phyloP scores from a whole-genome alignment of 2,113 vertebrate species.

The Riparia riparia region DNA sequence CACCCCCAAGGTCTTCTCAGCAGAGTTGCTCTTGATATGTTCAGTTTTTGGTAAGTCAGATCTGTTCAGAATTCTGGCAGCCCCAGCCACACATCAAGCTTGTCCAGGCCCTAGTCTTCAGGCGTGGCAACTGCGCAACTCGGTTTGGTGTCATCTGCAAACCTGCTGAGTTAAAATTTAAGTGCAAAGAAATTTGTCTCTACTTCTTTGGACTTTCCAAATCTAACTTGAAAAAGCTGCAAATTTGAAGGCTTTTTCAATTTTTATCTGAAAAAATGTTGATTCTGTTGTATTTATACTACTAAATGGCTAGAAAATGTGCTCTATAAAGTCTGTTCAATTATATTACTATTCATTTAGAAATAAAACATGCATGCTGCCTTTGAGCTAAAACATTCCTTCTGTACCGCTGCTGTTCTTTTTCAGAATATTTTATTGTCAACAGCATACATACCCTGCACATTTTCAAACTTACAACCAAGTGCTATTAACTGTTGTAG shows the following conservation, averaged over 20 bases:
- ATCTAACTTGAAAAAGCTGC: background rate
- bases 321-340: background rate
- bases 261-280: background rate
- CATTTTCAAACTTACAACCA: slow-evolving; percentile 63
- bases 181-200: background rate
- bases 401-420: background rate
- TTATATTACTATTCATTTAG: background rate
- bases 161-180: background rate
- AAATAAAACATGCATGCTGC: background rate
- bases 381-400: background rate
- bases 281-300: background rate
- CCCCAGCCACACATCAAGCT: background rate
- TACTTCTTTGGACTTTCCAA: background rate
- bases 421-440: slow-evolving; percentile 47
- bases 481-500: slow-evolving; percentile 71
- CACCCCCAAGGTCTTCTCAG: background rate
- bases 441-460: slow-evolving; percentile 1
- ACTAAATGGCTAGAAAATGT: background rate
- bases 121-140: background rate
- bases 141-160: background rate
- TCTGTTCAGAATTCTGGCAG: background rate
- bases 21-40: background rate
- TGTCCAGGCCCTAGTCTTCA: background rate
- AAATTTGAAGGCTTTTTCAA: background rate
- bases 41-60: too few relatives aligned